Base-by-base conservation (phyloP, 2,888 invertebrate genomes). In the Cosmorhoe ocellata region DNA sequence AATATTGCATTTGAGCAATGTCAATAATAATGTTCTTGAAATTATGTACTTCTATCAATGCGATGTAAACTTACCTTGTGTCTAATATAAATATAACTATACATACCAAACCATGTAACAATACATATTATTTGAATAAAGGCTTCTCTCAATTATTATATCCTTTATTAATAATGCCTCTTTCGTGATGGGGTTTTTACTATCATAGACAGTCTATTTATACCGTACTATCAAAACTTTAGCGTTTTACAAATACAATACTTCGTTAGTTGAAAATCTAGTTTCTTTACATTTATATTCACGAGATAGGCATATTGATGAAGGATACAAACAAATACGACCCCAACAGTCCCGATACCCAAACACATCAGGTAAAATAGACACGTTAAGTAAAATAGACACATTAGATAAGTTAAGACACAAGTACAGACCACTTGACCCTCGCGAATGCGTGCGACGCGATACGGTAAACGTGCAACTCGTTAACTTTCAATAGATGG, bases 1-100 rank as follows among this genome's bases (percentile, higher is more conserved):
- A 33, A 32, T 32, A 32, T 12, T 18, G 3, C n/a, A 24, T 24
- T 24, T 27, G 24, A 27, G 13, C 38, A 38, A 33, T 6, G 7
- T 12, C 3, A 11, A 10, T 24, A 9, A 37, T 18, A 18, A 18
- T 18, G 12, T 27, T 8, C 31, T 1, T 12, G n/a, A 37, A n/a
- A 12, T 10, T 9, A 37, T 7, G 3, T 24, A 7, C 1, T 34
- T 28, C 8, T 34, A 22, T 3, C 11, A 5, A 22, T 9, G 26
- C 32, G 32, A 41, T 51, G 51, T 51, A 40, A 44, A 37, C 41
- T 37, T 32, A 42, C 28, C 39, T 18, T 30, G 30, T 14, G 42
- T 30, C 33, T 18, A 28, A 26, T 39, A 36, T 48, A 40, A 38
- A 37, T 38, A 51, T n/a, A 41, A 46, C 27, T 45, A 32, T 28